Conservation (phyloP, 2,888 invertebrate genomes). For the Mythimna pallens region DNA sequence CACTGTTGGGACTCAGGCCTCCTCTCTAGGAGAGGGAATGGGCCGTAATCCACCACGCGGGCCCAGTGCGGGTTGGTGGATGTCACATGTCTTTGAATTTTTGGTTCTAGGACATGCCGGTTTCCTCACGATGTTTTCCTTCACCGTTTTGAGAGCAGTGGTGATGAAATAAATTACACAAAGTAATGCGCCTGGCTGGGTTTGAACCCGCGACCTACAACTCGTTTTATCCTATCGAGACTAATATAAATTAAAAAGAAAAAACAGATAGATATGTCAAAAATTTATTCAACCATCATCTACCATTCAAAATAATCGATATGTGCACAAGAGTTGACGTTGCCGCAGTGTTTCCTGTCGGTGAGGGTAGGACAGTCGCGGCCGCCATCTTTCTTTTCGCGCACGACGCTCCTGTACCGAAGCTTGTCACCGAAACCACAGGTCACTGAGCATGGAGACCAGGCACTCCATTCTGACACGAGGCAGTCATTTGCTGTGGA, state of each 20-base stretch:
- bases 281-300: slow-evolving; percentile 36
- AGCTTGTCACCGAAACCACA: slow-evolving; percentile 97
- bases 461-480: slow-evolving; percentile 95
- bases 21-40: too few species aligned
- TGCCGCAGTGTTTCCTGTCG: slow-evolving; percentile 82
- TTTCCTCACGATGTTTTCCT: too few species aligned
- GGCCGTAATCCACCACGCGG: too few species aligned
- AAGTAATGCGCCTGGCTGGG: too few species aligned
- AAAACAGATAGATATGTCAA: slow-evolving; percentile 15
- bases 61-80: too few species aligned
- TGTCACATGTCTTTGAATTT: too few species aligned
- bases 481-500: slow-evolving; percentile 94
- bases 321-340: slow-evolving; percentile 81
- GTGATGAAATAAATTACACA: too few species aligned
- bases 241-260: background rate
- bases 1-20: too few species aligned
- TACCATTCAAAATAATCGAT: slow-evolving; percentile 86
- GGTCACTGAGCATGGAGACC: slow-evolving; percentile 96
- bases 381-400: slow-evolving; percentile 94
- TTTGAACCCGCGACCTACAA: too few species aligned
- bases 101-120: too few species aligned
- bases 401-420: slow-evolving; percentile 93
- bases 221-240: too few species aligned
- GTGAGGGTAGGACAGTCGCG: slow-evolving; percentile 83
- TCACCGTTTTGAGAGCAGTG: too few species aligned